Conservation (phyloP, 2,797 vertebrate genomes). For the Amblyopsis hoosieri region DNA sequence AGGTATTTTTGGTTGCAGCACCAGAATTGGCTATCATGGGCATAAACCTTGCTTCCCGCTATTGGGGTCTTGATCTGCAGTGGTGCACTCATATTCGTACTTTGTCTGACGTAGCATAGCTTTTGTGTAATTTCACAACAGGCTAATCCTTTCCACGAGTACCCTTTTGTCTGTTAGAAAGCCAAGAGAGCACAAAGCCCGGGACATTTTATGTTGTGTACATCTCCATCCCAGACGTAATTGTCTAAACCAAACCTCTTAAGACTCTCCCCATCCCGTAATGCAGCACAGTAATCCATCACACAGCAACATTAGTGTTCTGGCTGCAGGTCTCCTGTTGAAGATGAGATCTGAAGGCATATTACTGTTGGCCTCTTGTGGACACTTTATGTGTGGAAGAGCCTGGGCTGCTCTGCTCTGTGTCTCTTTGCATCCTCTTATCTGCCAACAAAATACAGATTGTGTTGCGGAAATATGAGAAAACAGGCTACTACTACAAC, state of each 20-base stretch:
- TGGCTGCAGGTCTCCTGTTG: constrained; percentile 58
- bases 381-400: constrained; percentile 52
- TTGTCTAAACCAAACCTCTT: constrained; percentile 55
- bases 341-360: constrained; percentile 61
- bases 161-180: constrained; percentile 22
- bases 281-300: constrained; percentile 66
- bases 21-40: too few species aligned
- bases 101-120: not conserved
- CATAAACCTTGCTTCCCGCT: too few species aligned
- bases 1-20: too few species aligned
- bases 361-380: constrained; percentile 59
- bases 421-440: constrained; percentile 5
- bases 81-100: constrained; percentile 1
- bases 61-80: too few species aligned
- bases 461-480: too few species aligned
- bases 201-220: constrained; percentile 40
- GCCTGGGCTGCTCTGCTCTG: constrained; percentile 21
- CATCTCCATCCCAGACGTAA: constrained; percentile 56
- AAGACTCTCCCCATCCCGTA: constrained; percentile 37
- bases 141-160: not conserved
- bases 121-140: constrained; percentile 30
- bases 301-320: constrained; percentile 64
- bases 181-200: constrained; percentile 36
- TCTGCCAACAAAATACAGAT: too few species aligned
- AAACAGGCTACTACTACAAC: too few species aligned